Evolutionary conservation across 2,797 vertebrate genomes (phyloP).

Genomic region (Ciconia nigra): DNA sequence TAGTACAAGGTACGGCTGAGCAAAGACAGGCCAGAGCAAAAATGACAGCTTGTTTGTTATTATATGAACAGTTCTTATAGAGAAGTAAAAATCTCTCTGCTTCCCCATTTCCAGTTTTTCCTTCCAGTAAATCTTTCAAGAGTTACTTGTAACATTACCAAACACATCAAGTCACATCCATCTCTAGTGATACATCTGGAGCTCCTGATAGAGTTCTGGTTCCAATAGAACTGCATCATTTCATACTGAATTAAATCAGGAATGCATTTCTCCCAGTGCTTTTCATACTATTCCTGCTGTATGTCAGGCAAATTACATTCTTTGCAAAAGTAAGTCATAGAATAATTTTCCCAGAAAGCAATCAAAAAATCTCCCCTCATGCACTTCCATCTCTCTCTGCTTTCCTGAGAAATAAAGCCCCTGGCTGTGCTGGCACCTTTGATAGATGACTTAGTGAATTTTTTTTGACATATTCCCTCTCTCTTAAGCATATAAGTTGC

Average conservation of each 20-base stretch:
- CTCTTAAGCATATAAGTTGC: background rate
- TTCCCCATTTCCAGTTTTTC: background rate
- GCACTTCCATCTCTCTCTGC: background rate
- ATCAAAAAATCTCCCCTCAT: background rate
- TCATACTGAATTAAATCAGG: background rate
- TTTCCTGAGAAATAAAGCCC: background rate
- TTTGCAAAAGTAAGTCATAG: background rate
- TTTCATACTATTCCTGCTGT: background rate
- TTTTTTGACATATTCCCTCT: background rate
- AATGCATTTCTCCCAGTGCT: background rate
- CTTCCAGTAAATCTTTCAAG: background rate
- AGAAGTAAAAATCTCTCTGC: background rate
- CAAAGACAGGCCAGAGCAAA: background rate
- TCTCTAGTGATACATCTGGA: background rate
- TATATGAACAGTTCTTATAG: background rate
- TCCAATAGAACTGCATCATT: background rate
- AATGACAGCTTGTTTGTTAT: background rate
- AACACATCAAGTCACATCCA: background rate
- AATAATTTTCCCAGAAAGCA: background rate
- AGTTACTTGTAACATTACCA: background rate
- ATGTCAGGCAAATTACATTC: background rate
- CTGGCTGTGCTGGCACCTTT: background rate
- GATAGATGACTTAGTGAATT: background rate
- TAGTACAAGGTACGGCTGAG: background rate
- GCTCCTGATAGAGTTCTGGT: background rate